A percentile compares a stretch with the other conserved stretches of the same genome.
Conservation (phyloP, 2,113 vertebrate genomes). For the Scophthalmus maximus region DNA sequence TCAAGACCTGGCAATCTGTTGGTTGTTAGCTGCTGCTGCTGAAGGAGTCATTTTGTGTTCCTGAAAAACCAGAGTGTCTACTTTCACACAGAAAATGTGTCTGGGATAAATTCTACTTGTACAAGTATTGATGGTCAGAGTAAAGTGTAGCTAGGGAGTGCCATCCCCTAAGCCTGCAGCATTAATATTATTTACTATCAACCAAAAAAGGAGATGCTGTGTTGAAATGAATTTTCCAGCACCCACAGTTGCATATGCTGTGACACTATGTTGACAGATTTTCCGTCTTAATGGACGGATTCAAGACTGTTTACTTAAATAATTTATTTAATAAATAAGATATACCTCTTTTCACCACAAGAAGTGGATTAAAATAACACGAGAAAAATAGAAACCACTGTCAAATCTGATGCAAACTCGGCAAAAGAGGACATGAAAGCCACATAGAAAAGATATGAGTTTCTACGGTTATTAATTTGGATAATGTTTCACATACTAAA, state of each 20-base stretch:
- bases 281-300: background rate
- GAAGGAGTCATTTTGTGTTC: slow-evolving; percentile 48
- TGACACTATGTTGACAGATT: background rate
- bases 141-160: background rate
- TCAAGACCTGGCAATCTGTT: slow-evolving; percentile 56
- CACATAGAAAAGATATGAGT: background rate
- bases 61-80: slow-evolving; percentile 36
- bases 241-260: background rate
- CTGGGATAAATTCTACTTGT: background rate
- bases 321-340: background rate
- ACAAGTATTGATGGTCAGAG: background rate
- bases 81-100: background rate
- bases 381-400: background rate
- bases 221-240: background rate
- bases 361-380: background rate
- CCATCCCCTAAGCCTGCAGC: too few relatives aligned
- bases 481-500: background rate
- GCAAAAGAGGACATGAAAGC: background rate
- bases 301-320: background rate
- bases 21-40: slow-evolving; percentile 52
- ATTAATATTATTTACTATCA: too few relatives aligned
- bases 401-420: background rate
- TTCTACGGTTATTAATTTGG: background rate
- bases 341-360: too few relatives aligned
- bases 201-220: background rate